These are phyloP conservation scores for Pygocentrus nattereri DNA, from an alignment of 2,797 vertebrate genomes.

Conservation along the genomic window DNA sequence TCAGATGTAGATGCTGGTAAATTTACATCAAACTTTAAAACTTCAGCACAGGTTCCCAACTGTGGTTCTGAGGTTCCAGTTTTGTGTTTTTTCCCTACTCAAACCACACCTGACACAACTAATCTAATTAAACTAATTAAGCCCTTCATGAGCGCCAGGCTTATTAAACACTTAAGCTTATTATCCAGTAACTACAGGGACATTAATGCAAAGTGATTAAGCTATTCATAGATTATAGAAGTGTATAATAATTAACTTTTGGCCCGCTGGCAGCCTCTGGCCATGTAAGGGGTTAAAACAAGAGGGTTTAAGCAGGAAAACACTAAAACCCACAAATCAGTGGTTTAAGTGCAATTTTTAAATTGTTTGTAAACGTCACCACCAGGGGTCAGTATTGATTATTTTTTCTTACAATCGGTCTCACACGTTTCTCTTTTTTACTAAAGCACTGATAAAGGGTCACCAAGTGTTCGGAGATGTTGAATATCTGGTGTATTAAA, in stretches of 20 bases:
- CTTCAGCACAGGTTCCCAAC: not conserved
- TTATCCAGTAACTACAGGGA: too few species aligned
- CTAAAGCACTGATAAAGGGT: constrained; percentile 2
- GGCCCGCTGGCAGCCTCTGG: too few species aligned
- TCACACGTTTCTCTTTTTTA: not conserved
- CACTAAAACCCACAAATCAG: not conserved
- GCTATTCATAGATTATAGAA: too few species aligned
- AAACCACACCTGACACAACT: not conserved
- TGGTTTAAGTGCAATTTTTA: not conserved
- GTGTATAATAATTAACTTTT: too few species aligned
- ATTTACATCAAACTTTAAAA: too few species aligned
- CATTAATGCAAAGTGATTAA: too few species aligned
- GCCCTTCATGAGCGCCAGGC: too few species aligned
- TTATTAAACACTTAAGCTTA: too few species aligned
- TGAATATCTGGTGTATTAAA: constrained; percentile 22
- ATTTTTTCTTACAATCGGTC: not conserved
- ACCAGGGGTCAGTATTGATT: constrained; percentile 46
- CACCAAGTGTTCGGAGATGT: constrained; percentile 2
- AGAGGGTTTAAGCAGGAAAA: not conserved
- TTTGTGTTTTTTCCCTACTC: not conserved
- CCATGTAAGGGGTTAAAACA: too few species aligned
- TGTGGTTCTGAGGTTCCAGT: not conserved
- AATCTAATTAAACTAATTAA: not conserved
- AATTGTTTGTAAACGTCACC: constrained; percentile 17
- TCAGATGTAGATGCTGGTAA: too few species aligned